Conservation (phyloP, 2,797 vertebrate genomes). For the Siniperca scherzeri region DNA sequence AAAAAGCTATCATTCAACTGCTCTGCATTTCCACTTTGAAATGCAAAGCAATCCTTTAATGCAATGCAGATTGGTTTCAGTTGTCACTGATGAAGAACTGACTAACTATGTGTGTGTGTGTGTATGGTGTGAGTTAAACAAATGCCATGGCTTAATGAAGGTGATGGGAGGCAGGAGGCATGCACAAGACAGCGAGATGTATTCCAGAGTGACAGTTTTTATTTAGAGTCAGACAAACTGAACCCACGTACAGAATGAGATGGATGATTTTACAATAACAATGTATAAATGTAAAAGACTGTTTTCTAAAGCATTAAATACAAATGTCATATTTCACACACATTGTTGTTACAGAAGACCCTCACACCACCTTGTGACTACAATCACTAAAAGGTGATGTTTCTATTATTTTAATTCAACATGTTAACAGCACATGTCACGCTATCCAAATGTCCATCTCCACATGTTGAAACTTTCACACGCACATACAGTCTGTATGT, state of each 20-base stretch:
- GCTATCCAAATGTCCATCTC: conserved; percentile 16
- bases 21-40: neutral
- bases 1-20: neutral
- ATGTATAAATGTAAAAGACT: conserved; percentile 4
- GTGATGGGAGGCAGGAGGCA: conserved; percentile 51
- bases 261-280: conserved; percentile 39
- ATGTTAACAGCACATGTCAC: conserved; percentile 15
- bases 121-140: conserved; percentile 7
- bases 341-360: conserved; percentile 1
- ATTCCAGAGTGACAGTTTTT: conserved; percentile 53
- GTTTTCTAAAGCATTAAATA: conserved; percentile 2
- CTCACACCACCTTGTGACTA: neutral
- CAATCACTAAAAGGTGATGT: neutral
- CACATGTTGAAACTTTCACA: conserved; percentile 16
- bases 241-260: conserved; percentile 53
- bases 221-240: conserved; percentile 56
- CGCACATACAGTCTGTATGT: neutral
- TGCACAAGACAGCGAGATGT: conserved; percentile 49
- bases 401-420: conserved; percentile 5
- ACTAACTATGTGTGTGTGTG: no score
- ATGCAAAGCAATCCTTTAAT: neutral
- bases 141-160: conserved; percentile 6
- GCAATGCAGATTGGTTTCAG: neutral
- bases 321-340: conserved; percentile 34
- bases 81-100: neutral